A percentile compares a stretch with the other conserved stretches of the same genome.
Evolutionary conservation across 2,797 vertebrate genomes (phyloP).

Genomic region (Antrozous pallidus): DNA sequence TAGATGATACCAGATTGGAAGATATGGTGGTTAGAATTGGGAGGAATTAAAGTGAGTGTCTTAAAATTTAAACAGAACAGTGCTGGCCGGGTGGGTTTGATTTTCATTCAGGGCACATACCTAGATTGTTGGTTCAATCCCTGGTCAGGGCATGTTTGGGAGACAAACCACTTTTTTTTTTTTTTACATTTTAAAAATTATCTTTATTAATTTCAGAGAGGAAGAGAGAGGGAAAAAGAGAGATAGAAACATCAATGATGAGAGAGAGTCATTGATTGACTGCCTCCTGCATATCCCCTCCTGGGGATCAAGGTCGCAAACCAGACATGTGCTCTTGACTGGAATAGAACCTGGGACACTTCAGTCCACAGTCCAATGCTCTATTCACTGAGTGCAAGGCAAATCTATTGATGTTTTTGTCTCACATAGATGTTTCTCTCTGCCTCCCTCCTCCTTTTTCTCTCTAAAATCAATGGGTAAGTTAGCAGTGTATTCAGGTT

Average conservation of each 20-base stretch:
- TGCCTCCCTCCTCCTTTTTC: neutral
- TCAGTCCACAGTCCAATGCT: neutral
- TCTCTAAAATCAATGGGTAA: neutral
- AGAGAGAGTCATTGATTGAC: neutral
- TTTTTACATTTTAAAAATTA: too few relatives aligned
- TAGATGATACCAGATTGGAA: neutral
- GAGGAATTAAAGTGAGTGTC: conserved; percentile 16
- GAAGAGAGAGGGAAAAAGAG: neutral
- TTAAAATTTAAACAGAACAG: conserved; percentile 3
- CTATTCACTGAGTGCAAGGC: neutral
- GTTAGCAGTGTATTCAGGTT: neutral
- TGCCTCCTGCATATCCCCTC: neutral
- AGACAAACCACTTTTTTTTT: neutral
- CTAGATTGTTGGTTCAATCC: neutral
- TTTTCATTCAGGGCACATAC: neutral
- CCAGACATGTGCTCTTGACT: neutral
- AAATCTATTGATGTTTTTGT: neutral
- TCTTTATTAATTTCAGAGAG: neutral
- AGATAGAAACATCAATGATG: neutral
- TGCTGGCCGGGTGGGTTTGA: neutral
- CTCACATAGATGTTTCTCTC: neutral
- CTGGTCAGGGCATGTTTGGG: neutral
- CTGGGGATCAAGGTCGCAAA: neutral
- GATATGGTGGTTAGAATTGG: neutral
- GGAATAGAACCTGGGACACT: neutral